phyloP scores from a whole-genome alignment of 2,113 vertebrate genomes.

The Mirza zaza region DNA sequence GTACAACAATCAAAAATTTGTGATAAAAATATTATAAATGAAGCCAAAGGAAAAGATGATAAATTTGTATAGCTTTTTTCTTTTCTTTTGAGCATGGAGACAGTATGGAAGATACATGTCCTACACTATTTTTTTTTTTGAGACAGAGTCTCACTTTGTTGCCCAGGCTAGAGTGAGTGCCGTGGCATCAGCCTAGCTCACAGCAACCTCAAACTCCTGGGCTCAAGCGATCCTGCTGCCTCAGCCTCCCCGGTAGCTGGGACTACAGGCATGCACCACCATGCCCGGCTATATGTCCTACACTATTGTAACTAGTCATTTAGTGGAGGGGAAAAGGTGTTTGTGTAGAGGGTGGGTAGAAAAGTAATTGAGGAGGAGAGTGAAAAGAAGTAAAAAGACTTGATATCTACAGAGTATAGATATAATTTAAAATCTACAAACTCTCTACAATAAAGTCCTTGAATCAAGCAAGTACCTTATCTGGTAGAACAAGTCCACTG shows the following conservation, averaged over 20 bases:
- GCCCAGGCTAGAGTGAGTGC: no score
- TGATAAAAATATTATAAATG: not conserved
- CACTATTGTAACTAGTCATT: not conserved
- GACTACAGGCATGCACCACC: no score
- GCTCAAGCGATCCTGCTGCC: no score
- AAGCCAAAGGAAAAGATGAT: not conserved
- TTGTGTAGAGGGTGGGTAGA: not conserved
- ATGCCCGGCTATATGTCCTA: not conserved
- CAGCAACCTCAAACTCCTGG: no score
- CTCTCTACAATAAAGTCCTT: not conserved
- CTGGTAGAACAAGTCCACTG: not conserved
- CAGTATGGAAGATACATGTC: not conserved
- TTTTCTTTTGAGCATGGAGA: not conserved
- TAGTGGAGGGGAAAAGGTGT: not conserved
- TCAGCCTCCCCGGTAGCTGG: no score
- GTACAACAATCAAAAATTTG: not conserved
- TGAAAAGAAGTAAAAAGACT: not conserved
- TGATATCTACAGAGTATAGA: not conserved
- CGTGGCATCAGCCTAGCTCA: no score
- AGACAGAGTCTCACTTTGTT: no score
- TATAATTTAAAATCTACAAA: not conserved
- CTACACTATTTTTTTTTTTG: not conserved
- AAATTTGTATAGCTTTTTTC: not conserved
- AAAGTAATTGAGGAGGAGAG: not conserved
- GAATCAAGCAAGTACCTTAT: not conserved